Conservation (phyloP, 2,888 invertebrate genomes). For the Cryptophagus acutangulus region DNA sequence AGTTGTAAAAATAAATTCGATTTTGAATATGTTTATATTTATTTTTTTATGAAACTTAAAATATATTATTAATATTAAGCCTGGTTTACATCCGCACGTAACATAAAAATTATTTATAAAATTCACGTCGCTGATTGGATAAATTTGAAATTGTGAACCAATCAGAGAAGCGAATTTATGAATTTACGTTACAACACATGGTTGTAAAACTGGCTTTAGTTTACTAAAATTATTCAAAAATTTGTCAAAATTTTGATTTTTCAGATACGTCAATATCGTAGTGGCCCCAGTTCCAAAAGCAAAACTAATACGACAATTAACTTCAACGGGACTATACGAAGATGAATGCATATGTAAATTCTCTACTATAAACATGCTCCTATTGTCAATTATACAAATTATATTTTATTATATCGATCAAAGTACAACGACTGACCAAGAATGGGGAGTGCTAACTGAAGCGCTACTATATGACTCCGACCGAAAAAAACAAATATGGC, state of each 20-base stretch:
- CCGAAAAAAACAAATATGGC: conserved; percentile 81
- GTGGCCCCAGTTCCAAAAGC: conserved; percentile 7
- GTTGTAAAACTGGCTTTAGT: too few species aligned
- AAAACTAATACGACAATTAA: neutral
- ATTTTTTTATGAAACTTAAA: too few species aligned
- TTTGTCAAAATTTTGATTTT: conserved; percentile 1
- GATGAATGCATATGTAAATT: conserved; percentile 89
- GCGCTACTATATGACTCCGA: conserved; percentile 84
- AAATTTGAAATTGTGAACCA: too few species aligned
- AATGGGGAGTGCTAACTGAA: conserved; percentile 65
- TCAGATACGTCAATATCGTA: conserved; percentile 48
- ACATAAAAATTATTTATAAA: too few species aligned
- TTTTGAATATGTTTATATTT: too few species aligned
- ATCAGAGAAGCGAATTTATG: too few species aligned
- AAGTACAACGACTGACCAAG: conserved; percentile 35
- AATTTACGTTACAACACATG: too few species aligned
- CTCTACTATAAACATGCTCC: conserved; percentile 85
- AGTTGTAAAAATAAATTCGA: too few species aligned
- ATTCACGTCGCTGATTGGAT: too few species aligned
- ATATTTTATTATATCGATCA: conserved; percentile 26
- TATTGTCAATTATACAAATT: conserved; percentile 78
- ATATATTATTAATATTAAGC: too few species aligned
- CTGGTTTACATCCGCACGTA: too few species aligned
- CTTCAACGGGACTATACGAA: conserved; percentile 70
- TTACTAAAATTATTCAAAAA: too few species aligned